These are phyloP conservation scores for Protobothrops mucrosquamatus DNA, from an alignment of 2,113 vertebrate species.

Conservation along the genomic window DNA sequence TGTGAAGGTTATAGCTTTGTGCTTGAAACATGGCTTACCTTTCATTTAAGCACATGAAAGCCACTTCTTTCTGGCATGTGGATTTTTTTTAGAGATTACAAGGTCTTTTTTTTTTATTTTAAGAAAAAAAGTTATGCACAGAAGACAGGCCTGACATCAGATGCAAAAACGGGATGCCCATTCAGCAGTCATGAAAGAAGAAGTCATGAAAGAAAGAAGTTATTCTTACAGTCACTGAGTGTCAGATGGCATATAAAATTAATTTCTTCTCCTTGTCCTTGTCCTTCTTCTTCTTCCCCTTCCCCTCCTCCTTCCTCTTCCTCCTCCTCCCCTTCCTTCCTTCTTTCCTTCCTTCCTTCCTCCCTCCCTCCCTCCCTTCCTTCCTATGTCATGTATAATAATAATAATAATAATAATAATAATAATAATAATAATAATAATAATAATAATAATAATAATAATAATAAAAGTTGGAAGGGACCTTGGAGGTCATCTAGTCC, in stretches of 20 bases:
- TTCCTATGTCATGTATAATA: background rate
- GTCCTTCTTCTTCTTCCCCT: too few relatives aligned
- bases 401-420: too few relatives aligned
- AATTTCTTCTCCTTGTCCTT: background rate
- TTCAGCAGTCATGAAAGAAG: background rate
- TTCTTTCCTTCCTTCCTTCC: too few relatives aligned
- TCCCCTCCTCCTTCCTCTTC: too few relatives aligned
- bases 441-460: too few relatives aligned
- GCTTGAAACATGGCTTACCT: slow-evolving; percentile 32
- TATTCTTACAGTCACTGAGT: background rate
- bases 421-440: too few relatives aligned
- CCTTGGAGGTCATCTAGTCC: too few relatives aligned
- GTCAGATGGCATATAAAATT: background rate
- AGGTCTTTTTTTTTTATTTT: background rate
- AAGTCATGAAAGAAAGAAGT: too few relatives aligned
- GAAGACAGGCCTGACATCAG: background rate
- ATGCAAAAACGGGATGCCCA: slow-evolving; percentile 16
- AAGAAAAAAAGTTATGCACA: slow-evolving; percentile 8
- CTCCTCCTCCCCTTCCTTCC: too few relatives aligned
- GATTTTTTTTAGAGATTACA: slow-evolving; percentile 1
- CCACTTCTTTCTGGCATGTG: slow-evolving; percentile 37
- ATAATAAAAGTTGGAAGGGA: too few relatives aligned
- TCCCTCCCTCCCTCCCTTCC: too few relatives aligned
- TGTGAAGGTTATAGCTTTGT: slow-evolving; percentile 15
- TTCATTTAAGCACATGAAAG: slow-evolving; percentile 52